Evolutionary conservation across 2,797 vertebrate genomes (phyloP).

Genomic region (Rhinatrema bivittatum): DNA sequence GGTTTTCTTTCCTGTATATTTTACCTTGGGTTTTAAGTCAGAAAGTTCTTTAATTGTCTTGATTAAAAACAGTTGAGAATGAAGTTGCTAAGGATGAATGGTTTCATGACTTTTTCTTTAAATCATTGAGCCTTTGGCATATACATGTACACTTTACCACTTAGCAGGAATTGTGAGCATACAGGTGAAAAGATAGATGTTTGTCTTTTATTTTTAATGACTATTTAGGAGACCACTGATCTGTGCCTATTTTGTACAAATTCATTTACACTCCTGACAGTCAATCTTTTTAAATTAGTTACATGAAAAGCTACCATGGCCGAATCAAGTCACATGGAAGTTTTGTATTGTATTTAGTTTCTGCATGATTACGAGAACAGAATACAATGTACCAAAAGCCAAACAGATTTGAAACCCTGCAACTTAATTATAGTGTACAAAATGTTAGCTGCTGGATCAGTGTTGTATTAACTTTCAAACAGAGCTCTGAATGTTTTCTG

Average conservation of each 20-base stretch:
- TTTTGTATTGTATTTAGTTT: conserved; percentile 28
- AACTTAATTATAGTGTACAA: conserved; percentile 29
- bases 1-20: conserved; percentile 19
- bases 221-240: conserved; percentile 35
- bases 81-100: conserved; percentile 20
- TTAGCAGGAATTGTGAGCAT: conserved; percentile 26
- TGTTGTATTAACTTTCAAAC: no score
- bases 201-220: conserved; percentile 24
- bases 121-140: conserved; percentile 37
- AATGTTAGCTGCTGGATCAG: conserved; percentile 31
- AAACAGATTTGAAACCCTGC: conserved; percentile 12
- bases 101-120: conserved; percentile 21
- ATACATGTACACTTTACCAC: conserved; percentile 18
- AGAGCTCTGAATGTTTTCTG: no score
- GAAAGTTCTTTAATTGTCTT: conserved; percentile 14
- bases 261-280: conserved; percentile 43
- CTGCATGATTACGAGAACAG: conserved; percentile 23
- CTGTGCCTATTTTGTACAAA: conserved; percentile 26
- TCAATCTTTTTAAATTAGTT: conserved; percentile 42
- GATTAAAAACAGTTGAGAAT: conserved; percentile 24
- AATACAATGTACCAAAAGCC: conserved; percentile 4
- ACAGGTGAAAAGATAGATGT: conserved; percentile 37
- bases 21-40: conserved; percentile 27
- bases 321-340: conserved; percentile 22
- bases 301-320: conserved; percentile 31